Conservation (phyloP, 1,140 invertebrate genomes). For the Drosophila orosa region DNA sequence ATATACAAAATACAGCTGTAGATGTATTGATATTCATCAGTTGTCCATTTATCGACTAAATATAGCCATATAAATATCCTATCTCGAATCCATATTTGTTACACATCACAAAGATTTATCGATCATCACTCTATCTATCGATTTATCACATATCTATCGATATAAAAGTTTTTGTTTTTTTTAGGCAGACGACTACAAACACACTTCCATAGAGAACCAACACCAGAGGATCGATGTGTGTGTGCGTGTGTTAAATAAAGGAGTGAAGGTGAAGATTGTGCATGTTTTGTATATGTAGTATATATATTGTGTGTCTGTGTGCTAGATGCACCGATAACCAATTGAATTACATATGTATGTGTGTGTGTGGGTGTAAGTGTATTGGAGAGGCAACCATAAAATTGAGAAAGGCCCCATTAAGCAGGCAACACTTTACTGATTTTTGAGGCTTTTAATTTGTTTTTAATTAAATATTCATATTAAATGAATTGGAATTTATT, state of each 20-base stretch:
- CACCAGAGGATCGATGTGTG: conserved; percentile 29
- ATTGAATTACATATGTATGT: conserved; percentile 19
- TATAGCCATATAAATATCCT: not conserved
- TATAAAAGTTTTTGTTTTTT: not conserved
- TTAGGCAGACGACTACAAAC: conserved; percentile 7
- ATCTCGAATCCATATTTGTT: not conserved
- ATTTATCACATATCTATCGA: not conserved
- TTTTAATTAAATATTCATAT: not conserved
- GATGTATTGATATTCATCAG: not conserved
- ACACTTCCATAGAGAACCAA: conserved; percentile 37
- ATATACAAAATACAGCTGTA: not conserved
- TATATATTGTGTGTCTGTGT: conserved; percentile 16
- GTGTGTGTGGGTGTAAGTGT: not conserved
- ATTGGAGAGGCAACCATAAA: conserved; percentile 21
- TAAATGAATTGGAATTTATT: too few relatives aligned
- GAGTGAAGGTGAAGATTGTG: conserved; percentile 19
- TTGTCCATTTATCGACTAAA: not conserved
- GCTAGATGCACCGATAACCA: conserved; percentile 30
- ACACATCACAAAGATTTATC: not conserved
- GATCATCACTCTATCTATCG: not conserved
- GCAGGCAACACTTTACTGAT: conserved; percentile 8
- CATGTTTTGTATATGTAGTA: not conserved
- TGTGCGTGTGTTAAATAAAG: conserved; percentile 11
- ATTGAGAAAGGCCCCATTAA: not conserved
- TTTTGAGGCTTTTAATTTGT: not conserved